Percentiles rank a stretch among this genome's conserved stretches.
These are phyloP conservation scores for Odontamblyopus lacepedii DNA, from an alignment of 2,797 vertebrate genomes.

Conservation along the genomic window DNA sequence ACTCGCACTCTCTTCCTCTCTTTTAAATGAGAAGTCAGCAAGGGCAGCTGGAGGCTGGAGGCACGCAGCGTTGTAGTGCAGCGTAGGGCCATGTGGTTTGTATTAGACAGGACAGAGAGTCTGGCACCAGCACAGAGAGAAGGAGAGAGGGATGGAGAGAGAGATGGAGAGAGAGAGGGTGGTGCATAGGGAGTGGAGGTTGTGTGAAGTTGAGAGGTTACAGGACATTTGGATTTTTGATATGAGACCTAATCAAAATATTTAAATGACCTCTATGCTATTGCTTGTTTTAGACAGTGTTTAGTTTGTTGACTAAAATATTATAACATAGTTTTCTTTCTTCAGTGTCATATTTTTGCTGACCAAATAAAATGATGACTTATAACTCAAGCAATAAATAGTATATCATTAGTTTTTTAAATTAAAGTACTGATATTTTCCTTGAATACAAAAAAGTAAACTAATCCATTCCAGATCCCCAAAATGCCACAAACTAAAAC, in stretches of 20 bases:
- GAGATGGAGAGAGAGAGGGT: conserved; percentile 65
- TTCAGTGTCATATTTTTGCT: too few species aligned
- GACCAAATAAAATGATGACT: too few species aligned
- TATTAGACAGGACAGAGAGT: conserved; percentile 82
- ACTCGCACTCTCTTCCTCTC: conserved; percentile 53
- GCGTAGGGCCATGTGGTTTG: conserved; percentile 78
- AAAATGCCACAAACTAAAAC: too few species aligned
- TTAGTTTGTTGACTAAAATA: too few species aligned
- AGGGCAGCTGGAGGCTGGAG: conserved; percentile 72
- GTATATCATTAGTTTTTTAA: too few species aligned
- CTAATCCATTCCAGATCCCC: too few species aligned
- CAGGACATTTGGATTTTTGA: conserved; percentile 73
- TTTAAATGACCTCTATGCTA: conserved; percentile 33
- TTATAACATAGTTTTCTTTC: too few species aligned
- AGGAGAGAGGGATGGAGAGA: conserved; percentile 30
- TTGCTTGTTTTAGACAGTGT: conserved; percentile 26
- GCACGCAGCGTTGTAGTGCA: conserved; percentile 70
- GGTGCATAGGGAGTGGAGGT: conserved; percentile 68
- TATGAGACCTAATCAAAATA: conserved; percentile 59
- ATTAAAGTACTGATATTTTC: too few species aligned
- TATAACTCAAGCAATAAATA: too few species aligned
- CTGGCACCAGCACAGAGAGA: conserved; percentile 75
- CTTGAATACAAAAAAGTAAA: too few species aligned
- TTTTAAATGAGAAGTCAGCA: conserved; percentile 71
- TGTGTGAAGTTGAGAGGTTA: conserved; percentile 74